Conservation (phyloP, 2,797 vertebrate genomes). For the Chromobotia macracanthus region DNA sequence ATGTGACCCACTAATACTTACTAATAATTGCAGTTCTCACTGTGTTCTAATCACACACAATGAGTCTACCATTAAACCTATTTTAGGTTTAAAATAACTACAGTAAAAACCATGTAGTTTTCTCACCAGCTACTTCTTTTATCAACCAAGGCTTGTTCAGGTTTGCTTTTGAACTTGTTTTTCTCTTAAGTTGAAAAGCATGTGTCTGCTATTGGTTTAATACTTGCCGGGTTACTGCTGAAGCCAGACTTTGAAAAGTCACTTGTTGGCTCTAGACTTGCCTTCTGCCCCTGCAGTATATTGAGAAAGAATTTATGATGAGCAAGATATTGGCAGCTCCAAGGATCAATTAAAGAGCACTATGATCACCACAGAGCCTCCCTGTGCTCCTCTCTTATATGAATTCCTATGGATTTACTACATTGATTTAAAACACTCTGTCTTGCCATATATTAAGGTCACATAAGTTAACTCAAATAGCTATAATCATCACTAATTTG, state of each 20-base stretch:
- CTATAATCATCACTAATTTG: conserved; percentile 26
- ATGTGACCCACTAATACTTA: not conserved
- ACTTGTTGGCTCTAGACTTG: conserved; percentile 16
- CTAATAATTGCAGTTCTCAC: not conserved
- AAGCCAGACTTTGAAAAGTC: conserved; percentile 10
- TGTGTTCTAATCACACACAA: not conserved
- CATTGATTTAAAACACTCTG: conserved; percentile 26
- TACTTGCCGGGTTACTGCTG: conserved; percentile 6
- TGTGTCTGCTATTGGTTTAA: conserved; percentile 11
- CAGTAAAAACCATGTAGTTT: not conserved
- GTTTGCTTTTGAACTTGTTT: conserved; percentile 3
- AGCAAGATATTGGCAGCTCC: conserved; percentile 31
- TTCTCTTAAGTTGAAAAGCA: not conserved
- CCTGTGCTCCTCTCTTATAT: not conserved
- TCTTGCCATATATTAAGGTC: conserved; percentile 15
- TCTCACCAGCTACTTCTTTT: not conserved
- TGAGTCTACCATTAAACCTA: not conserved
- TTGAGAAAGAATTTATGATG: conserved; percentile 48
- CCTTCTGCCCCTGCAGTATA: conserved; percentile 7
- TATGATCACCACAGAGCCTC: conserved; percentile 4
- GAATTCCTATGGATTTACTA: conserved; percentile 32
- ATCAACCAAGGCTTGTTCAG: not conserved
- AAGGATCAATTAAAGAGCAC: conserved; percentile 35
- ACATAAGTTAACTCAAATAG: conserved; percentile 25
- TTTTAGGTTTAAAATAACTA: not conserved